A percentile compares a stretch with the other conserved stretches of the same genome.
Evolutionary conservation across 2,113 vertebrate genomes (phyloP).

Genomic region (Poecilia latipinna): DNA sequence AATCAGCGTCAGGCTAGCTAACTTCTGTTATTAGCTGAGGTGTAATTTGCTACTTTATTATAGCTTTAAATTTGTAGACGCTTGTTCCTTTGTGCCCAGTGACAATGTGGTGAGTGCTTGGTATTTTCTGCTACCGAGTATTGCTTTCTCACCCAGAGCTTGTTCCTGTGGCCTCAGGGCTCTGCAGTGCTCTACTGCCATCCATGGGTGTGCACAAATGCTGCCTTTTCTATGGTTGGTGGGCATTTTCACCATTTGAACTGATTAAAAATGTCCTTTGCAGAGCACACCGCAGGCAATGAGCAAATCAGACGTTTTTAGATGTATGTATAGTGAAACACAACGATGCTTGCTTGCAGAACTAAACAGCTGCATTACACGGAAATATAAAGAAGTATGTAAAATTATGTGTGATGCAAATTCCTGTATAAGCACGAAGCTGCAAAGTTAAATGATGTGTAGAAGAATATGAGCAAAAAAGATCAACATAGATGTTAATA

Average conservation of each 20-base stretch:
- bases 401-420: slow-evolving; percentile 1
- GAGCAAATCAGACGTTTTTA: slow-evolving; percentile 36
- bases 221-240: slow-evolving; percentile 50
- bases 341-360: neutral
- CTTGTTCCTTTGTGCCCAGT: slow-evolving; percentile 14
- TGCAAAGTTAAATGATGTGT: slow-evolving; percentile 14
- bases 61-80: slow-evolving; percentile 28
- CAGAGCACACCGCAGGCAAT: slow-evolving; percentile 55
- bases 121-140: slow-evolving; percentile 25
- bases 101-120: slow-evolving; percentile 12
- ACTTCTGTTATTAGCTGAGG: slow-evolving; percentile 49
- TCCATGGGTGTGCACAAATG: slow-evolving; percentile 57
- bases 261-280: slow-evolving; percentile 78
- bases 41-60: slow-evolving; percentile 40
- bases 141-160: slow-evolving; percentile 55
- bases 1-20: slow-evolving; percentile 37
- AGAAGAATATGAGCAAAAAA: slow-evolving; percentile 50
- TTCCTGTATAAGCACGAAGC: slow-evolving; percentile 1
- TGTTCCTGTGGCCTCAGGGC: slow-evolving; percentile 44
- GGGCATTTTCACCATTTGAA: slow-evolving; percentile 64
- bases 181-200: slow-evolving; percentile 74
- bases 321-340: slow-evolving; percentile 47
- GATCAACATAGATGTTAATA: slow-evolving; percentile 48
- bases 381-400: neutral
- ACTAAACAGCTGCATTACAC: neutral